Evolutionary conservation across 2,113 vertebrate genomes (phyloP).

Genomic region (Rhinogobius similis): DNA sequence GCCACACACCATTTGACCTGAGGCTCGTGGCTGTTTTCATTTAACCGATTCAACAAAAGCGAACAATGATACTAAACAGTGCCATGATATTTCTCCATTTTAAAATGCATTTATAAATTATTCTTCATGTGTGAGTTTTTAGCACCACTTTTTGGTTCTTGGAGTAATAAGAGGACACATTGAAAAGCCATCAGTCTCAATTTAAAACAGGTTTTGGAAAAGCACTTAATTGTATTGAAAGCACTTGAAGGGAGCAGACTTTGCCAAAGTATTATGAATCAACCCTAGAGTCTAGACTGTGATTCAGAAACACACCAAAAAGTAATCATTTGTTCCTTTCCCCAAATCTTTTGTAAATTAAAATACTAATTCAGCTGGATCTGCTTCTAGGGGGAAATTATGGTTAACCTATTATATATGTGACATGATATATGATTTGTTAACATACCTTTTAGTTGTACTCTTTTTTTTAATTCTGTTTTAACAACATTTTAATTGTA

Average conservation of each 20-base stretch:
- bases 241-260: neutral
- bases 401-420: too few species aligned
- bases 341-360: neutral
- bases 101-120: constrained; percentile 13
- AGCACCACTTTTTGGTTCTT: constrained; percentile 3
- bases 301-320: neutral
- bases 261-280: neutral
- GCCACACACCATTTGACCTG: neutral
- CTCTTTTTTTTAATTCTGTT: too few species aligned
- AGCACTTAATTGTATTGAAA: constrained; percentile 11
- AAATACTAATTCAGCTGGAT: neutral
- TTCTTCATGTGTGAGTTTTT: constrained; percentile 7
- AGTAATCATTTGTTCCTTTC: neutral
- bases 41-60: constrained; percentile 11
- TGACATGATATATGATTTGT: too few species aligned
- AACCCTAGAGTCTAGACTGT: neutral
- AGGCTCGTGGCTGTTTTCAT: neutral
- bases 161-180: constrained; percentile 27
- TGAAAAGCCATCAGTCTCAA: constrained; percentile 39
- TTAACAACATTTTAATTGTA: too few species aligned
- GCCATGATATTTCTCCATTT: neutral
- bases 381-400: neutral
- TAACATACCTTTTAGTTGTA: too few species aligned
- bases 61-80: neutral
- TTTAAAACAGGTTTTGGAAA: constrained; percentile 21